These are phyloP conservation scores for Notiomystis cincta DNA, from an alignment of 2,113 vertebrate species.

Conservation along the genomic window DNA sequence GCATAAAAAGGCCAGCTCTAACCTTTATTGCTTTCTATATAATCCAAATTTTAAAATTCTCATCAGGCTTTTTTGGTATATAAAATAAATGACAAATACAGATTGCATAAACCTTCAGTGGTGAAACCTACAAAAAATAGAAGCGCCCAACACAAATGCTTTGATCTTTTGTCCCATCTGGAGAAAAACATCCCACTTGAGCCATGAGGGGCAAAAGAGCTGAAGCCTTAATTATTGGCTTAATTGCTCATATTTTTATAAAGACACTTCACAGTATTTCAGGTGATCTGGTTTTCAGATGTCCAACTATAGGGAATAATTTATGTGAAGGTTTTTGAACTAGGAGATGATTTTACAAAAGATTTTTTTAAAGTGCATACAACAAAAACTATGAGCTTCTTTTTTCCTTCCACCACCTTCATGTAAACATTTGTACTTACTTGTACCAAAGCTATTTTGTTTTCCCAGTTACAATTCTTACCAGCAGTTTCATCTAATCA, in stretches of 20 bases:
- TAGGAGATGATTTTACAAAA: background rate
- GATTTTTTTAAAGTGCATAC: background rate
- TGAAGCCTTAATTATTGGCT: background rate
- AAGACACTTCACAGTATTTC: background rate
- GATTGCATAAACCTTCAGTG: background rate
- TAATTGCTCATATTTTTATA: background rate
- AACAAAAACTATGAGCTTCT: background rate
- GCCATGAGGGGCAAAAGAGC: background rate
- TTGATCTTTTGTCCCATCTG: background rate
- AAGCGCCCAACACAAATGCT: background rate
- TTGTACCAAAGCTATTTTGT: background rate
- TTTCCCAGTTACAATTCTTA: background rate
- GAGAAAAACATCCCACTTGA: rapidly evolving
- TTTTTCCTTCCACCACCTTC: background rate
- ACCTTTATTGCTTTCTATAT: background rate
- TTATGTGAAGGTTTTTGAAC: background rate
- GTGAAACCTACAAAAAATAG: background rate
- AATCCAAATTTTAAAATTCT: background rate
- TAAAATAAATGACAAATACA: background rate
- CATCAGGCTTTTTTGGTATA: background rate
- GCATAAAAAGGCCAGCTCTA: background rate
- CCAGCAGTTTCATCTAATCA: background rate
- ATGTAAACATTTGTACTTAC: background rate
- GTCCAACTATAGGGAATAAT: background rate
- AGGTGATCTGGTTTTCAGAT: background rate